Evolutionary conservation across 2,888 invertebrate genomes (phyloP), one percentile per base, ranked within the genome.

Genomic region (Asteroscopus sphinx): DNA sequence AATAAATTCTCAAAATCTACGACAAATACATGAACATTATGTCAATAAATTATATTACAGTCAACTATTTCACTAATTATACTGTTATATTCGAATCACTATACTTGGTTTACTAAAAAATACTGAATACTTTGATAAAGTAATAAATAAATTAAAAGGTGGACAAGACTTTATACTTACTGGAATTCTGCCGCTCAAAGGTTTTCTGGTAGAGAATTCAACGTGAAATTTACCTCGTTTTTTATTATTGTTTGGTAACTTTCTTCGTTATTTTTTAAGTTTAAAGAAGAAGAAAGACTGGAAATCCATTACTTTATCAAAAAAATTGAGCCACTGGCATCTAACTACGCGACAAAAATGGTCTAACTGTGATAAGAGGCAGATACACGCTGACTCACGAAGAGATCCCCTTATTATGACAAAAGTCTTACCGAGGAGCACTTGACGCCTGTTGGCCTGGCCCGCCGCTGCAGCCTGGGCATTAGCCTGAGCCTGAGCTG

Each of bases 1-100:
- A 91, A 80, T 45, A 89, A 57, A 76, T 86, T 88, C 68, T 89
- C 88, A 59, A 90, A 81, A 73, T 89, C 90, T 88, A 78, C 52
- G 77, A 83, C 68, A 85, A 69, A 74, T 53, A 70, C 41, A 62
- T 60, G 15, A 44, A 30, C 25, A 35, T 73, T 59, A 45, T 47
- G 61, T 53, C 16, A 51, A 55, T 64, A 41, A 30, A 17, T 8
- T 44, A 35, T 6, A 37, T 26, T 49, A 66, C 56, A 49, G 11
- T 32, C 21, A 17, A 32, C 33, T 45, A 37, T 30, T 13, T 45
- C 13, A 30, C 26, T 26, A 49, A 59, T 36, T 45, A 13, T 32
- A 46, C 28, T 28, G 11, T 39, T 35, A 28, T 12, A 25, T n/a
- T 25, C n/a, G n/a, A n/a, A n/a, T 26, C 8, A 44, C 37, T 47